Percentiles rank a stretch among this genome's conserved stretches.
phyloP scores from a whole-genome alignment of 2,888 invertebrate species.

The Brachylomia viminalis region DNA sequence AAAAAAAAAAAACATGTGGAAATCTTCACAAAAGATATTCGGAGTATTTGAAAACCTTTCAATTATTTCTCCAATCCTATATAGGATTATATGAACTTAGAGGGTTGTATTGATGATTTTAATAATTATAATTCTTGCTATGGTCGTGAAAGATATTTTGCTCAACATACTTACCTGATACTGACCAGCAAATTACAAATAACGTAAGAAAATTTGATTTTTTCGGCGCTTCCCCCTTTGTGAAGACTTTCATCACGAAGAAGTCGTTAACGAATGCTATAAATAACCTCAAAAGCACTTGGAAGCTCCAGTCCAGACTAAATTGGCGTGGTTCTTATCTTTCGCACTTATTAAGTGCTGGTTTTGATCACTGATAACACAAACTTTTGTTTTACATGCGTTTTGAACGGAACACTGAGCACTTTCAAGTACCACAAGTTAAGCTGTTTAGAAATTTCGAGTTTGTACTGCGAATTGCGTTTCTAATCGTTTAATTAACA shows the following conservation, averaged over 20 bases:
- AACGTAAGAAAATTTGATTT: too few species aligned
- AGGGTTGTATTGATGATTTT: too few species aligned
- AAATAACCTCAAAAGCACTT: conserved; percentile 47
- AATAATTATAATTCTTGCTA: too few species aligned
- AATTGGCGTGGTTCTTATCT: conserved; percentile 65
- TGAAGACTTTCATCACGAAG: conserved; percentile 9
- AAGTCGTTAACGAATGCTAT: conserved; percentile 35
- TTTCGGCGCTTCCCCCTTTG: not conserved
- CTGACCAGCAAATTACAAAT: too few species aligned
- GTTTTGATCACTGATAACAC: conserved; percentile 61
- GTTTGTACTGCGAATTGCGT: conserved; percentile 21
- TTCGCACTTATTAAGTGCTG: conserved; percentile 55
- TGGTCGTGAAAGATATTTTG: too few species aligned
- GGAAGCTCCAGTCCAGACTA: conserved; percentile 31
- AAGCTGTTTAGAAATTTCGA: conserved; percentile 30
- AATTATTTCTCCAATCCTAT: not conserved
- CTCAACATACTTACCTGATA: too few species aligned
- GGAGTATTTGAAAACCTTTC: not conserved
- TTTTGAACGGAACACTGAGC: conserved; percentile 34
- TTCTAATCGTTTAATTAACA: conserved; percentile 50
- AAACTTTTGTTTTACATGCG: conserved; percentile 59
- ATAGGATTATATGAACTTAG: too few species aligned
- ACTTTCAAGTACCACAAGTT: conserved; percentile 46
- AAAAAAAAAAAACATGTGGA: not conserved
- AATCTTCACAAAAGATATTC: not conserved